Percentiles rank a stretch among this genome's conserved stretches.
Conservation (phyloP, 2,888 invertebrate species). For the Sinohyriopsis cumingii region DNA sequence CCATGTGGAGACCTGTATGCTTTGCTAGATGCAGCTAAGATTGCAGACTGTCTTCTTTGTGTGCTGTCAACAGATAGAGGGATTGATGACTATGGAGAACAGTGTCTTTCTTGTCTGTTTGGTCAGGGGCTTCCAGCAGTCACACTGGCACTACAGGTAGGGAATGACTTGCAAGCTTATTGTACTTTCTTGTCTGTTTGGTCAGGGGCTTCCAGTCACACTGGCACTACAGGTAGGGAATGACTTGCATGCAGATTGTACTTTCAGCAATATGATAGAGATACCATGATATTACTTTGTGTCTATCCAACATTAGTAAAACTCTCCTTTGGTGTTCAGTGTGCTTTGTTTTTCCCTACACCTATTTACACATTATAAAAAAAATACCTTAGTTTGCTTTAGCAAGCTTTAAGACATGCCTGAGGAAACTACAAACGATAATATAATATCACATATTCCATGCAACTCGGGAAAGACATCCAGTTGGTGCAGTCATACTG, state of each 20-base stretch:
- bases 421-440: no score
- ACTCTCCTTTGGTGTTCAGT: background rate
- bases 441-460: no score
- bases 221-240: constrained; percentile 62
- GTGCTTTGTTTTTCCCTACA: background rate
- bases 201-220: constrained; percentile 84
- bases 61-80: constrained; percentile 76
- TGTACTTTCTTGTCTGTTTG: constrained; percentile 81
- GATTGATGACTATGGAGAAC: constrained; percentile 86
- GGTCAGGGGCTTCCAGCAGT: constrained; percentile 88
- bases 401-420: no score
- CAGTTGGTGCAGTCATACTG: no score
- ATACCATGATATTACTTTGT: constrained; percentile 1
- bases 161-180: constrained; percentile 1
- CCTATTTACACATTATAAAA: no score
- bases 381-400: no score
- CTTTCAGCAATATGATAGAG: constrained; percentile 74
- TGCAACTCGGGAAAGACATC: no score
- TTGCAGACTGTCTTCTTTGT: constrained; percentile 88
- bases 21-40: constrained; percentile 73
- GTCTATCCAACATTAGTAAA: background rate
- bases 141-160: constrained; percentile 63
- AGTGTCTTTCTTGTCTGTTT: constrained; percentile 83
- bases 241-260: background rate
- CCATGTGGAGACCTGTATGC: constrained; percentile 83